These are phyloP conservation scores for Zaprionus nigranus DNA, from an alignment of 1,140 invertebrate genomes.

Conservation along the genomic window DNA sequence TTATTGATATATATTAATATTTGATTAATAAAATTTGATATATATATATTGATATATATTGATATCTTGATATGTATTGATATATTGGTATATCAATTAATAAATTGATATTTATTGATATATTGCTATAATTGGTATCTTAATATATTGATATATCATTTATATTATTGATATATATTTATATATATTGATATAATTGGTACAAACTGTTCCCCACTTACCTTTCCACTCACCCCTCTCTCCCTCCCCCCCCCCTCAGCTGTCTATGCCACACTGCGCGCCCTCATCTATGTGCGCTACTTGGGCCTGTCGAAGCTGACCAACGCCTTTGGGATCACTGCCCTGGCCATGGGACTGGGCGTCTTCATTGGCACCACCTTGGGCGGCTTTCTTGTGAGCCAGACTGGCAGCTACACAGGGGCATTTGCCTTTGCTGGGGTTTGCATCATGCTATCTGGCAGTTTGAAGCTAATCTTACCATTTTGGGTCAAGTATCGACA, in stretches of 20 bases:
- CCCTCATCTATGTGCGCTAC: constrained; percentile 72
- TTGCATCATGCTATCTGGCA: constrained; percentile 62
- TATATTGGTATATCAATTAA: no score
- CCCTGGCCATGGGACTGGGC: constrained; percentile 72
- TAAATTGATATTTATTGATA: no score
- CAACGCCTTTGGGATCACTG: constrained; percentile 76
- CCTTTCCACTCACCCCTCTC: not conserved
- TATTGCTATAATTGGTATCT: no score
- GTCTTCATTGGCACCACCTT: constrained; percentile 69
- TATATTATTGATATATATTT: no score
- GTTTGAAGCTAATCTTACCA: constrained; percentile 58
- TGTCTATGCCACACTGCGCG: constrained; percentile 69
- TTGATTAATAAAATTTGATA: no score
- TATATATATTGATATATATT: no score
- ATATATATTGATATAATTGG: no score
- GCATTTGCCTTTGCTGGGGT: constrained; percentile 67
- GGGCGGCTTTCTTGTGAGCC: constrained; percentile 55
- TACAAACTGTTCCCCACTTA: not conserved
- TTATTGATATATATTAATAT: no score
- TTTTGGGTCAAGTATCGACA: constrained; percentile 3
- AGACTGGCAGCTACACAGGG: constrained; percentile 26
- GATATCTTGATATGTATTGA: no score
- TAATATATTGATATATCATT: no score
- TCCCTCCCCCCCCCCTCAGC: constrained; percentile 32
- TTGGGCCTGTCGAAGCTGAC: constrained; percentile 75